These are phyloP conservation scores for Myrmophylax atrothorax DNA, from an alignment of 2,113 vertebrate species.

Conservation along the genomic window DNA sequence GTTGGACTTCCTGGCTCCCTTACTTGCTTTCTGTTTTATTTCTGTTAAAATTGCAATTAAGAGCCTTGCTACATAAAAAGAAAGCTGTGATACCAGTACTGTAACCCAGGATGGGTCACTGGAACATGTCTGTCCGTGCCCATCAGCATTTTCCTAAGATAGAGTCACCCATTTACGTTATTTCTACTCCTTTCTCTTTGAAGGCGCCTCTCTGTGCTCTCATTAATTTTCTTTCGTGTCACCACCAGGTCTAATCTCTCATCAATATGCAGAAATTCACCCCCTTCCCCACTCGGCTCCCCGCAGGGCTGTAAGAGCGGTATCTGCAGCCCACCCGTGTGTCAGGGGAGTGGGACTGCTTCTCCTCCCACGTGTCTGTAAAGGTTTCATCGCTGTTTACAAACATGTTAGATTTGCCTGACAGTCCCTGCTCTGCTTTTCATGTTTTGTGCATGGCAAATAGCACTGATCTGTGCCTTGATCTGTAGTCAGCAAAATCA, in stretches of 20 bases:
- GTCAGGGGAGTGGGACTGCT: neutral
- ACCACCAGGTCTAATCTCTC: neutral
- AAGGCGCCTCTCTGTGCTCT: neutral
- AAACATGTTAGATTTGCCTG: neutral
- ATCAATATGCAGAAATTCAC: neutral
- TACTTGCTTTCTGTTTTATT: conserved; percentile 7
- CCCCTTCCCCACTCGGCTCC: neutral
- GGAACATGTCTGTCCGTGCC: neutral
- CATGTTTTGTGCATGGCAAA: conserved; percentile 18
- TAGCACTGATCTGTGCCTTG: conserved; percentile 42
- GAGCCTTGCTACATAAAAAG: neutral
- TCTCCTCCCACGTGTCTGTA: neutral
- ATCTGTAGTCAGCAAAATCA: conserved; percentile 64
- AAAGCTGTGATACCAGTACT: neutral
- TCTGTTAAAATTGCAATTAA: conserved; percentile 9
- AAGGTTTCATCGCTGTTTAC: neutral
- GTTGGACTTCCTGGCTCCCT: neutral
- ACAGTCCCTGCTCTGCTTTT: neutral
- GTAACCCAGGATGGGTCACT: neutral
- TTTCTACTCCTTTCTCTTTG: neutral
- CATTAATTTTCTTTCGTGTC: neutral
- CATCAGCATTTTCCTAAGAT: neutral
- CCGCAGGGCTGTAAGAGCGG: neutral
- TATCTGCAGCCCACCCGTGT: neutral
- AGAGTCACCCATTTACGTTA: neutral